Percentiles rank a stretch among this genome's conserved stretches.
phyloP scores from a whole-genome alignment of 2,113 vertebrate species.

The Hippolais icterina region DNA sequence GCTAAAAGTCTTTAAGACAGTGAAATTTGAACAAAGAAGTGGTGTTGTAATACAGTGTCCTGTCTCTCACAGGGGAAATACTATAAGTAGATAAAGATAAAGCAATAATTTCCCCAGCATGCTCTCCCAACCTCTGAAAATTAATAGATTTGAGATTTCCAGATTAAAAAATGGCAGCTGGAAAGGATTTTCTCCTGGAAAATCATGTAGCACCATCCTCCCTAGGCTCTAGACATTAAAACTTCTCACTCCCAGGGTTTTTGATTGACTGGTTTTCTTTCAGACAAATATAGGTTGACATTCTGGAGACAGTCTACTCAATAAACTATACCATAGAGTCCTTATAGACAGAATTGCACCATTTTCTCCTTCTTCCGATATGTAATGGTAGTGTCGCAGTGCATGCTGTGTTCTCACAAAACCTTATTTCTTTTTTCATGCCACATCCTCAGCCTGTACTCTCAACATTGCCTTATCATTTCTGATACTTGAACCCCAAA shows the following conservation, averaged over 20 bases:
- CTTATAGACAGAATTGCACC: background rate
- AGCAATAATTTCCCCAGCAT: background rate
- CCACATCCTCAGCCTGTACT: background rate
- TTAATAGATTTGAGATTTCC: background rate
- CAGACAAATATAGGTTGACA: background rate
- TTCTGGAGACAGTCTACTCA: background rate
- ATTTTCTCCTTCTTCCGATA: background rate
- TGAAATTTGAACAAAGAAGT: background rate
- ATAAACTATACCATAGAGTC: background rate
- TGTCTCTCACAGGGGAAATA: background rate
- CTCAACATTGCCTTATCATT: background rate
- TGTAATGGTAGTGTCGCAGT: background rate
- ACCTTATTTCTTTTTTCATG: background rate
- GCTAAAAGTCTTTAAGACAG: background rate
- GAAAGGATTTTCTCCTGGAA: background rate
- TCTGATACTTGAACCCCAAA: background rate
- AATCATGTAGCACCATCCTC: background rate
- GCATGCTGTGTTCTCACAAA: background rate
- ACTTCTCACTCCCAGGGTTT: background rate
- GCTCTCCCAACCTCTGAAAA: background rate
- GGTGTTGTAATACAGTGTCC: background rate
- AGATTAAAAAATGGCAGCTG: background rate
- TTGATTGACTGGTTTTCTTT: background rate
- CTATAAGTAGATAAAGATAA: background rate
- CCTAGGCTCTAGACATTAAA: background rate